These are phyloP conservation scores for Trachelipus rathkii DNA, from an alignment of 1,140 invertebrate genomes.

Conservation along the genomic window DNA sequence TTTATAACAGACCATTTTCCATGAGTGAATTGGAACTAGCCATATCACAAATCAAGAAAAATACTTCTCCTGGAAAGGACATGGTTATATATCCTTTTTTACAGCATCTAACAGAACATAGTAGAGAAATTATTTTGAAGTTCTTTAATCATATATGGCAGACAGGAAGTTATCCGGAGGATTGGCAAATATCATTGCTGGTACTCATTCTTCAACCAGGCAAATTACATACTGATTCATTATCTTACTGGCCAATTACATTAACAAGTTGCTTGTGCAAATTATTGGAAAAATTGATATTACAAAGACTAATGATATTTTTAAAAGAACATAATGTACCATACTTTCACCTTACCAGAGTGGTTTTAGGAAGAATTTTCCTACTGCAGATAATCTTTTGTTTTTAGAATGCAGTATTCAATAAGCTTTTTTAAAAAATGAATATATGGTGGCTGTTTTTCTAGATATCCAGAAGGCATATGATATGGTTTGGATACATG, in stretches of 20 bases:
- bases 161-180: too few relatives aligned
- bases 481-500: constrained; percentile 4
- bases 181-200: not conserved
- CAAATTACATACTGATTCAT: not conserved
- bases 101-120: too few relatives aligned
- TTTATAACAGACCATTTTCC: too few relatives aligned
- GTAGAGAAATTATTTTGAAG: too few relatives aligned
- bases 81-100: too few relatives aligned
- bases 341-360: not conserved
- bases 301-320: not conserved
- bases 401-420: not conserved
- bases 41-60: too few relatives aligned
- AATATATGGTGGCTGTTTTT: constrained; percentile 3
- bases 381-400: not conserved
- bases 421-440: not conserved
- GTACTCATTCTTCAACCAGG: constrained; percentile 5
- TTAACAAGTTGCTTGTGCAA: constrained; percentile 11
- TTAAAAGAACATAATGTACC: not conserved
- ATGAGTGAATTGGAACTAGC: too few relatives aligned
- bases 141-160: too few relatives aligned
- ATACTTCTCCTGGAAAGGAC: too few relatives aligned
- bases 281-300: constrained; percentile 11
- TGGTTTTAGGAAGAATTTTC: not conserved
- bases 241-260: constrained; percentile 18
- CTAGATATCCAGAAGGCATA: not conserved